Conservation (phyloP, 2,888 invertebrate genomes). For the Chalcosyrphus nemorum region DNA sequence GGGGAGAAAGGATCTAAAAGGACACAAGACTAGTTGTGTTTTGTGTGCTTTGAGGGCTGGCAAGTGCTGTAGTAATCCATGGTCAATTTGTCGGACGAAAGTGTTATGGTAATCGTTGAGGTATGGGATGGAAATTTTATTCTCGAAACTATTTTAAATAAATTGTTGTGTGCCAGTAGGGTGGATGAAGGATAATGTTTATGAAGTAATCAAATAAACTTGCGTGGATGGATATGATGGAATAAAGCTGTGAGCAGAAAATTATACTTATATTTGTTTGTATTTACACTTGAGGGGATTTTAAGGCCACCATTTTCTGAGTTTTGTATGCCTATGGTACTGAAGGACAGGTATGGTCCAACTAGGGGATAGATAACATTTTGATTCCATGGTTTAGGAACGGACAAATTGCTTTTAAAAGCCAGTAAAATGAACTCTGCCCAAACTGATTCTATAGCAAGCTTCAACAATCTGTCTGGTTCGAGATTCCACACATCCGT, state of each 20-base stretch:
- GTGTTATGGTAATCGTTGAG: constrained; percentile 45
- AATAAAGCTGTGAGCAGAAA: constrained; percentile 30
- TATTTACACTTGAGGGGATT: neutral
- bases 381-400: too few relatives aligned
- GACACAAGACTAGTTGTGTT: neutral
- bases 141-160: constrained; percentile 54
- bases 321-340: too few relatives aligned
- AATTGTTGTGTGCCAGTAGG: neutral
- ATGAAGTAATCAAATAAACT: constrained; percentile 43
- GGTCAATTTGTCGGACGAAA: constrained; percentile 52
- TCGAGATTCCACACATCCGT: too few relatives aligned
- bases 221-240: constrained; percentile 19
- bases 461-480: too few relatives aligned
- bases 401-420: too few relatives aligned
- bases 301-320: neutral
- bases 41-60: constrained; percentile 1
- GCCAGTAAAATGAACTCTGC: too few relatives aligned
- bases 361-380: too few relatives aligned
- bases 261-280: constrained; percentile 23
- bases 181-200: constrained; percentile 35
- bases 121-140: constrained; percentile 20
- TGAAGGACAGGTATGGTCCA: too few relatives aligned
- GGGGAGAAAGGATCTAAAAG: constrained; percentile 19
- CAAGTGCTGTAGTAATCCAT: constrained; percentile 24
- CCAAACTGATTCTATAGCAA: too few relatives aligned